Base-by-base conservation (phyloP, 2,797 vertebrate species). In the Premnoplex brunnescens region DNA sequence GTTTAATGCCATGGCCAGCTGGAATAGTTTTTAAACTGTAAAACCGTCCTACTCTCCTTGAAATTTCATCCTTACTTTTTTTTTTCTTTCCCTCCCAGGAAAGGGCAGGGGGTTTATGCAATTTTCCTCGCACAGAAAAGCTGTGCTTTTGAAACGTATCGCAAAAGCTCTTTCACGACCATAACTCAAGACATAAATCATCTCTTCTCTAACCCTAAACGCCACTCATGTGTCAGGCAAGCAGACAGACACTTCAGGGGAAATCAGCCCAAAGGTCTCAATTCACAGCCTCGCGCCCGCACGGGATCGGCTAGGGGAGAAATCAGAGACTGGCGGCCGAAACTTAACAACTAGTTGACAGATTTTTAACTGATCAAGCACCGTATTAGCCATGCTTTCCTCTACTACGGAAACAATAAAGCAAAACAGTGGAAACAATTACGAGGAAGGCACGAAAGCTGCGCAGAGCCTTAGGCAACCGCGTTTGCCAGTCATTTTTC, bases 281-380 rank as follows among this genome's bases (percentile, higher is more conserved):
- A 22, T 51, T 64, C 28, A 37, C 68, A 67, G 76, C 28, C 17
- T 46, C 28, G 34, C 28, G 2, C 66, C 69, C n/a, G 43, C 66
- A 15, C 23, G 32, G 85, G 74, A 91, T 58, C 24, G 30, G 34
- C 26, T 84, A 34, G 4, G 12, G 21, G 37, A 36, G 6, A 54
- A 49, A 49, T 27, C 51, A 28, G 52, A 21, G 60, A 7, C 73
- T 5, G 73, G 62, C 43, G 44, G 74, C 44, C 15, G 48, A 95
- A 97, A 97, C 95, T 97, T 91, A 86, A 60, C 85, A 69, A 95
- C 59, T 95, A 95, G 95, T 96, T 96, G 82, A 71, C 93, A 95
- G 87, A 39, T 92, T 71, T 84, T 73, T 88, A 92, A 95, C 74
- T 80, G 72, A 56, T 46, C 58, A 44, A 90, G 74, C 24, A 41